Evolutionary conservation across 2,888 invertebrate genomes (phyloP), one percentile per base, ranked within the genome.

Genomic region (Argyresthia albistria): DNA sequence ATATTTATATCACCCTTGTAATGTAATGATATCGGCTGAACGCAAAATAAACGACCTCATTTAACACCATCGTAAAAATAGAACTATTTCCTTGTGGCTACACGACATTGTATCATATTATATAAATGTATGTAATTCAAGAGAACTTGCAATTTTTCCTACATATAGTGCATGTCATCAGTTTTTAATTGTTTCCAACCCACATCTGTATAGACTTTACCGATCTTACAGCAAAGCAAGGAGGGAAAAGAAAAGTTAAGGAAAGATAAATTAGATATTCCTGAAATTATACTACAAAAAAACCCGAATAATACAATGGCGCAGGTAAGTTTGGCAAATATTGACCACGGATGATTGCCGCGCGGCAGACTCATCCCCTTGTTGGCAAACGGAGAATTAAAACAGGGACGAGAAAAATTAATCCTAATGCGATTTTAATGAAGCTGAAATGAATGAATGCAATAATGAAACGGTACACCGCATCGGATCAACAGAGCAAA

Each of bases 371-470:
- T 62, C 67, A 25, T 51, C 51, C 80, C 76, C 80, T 82, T 84
- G 81, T 80, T 70, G 70, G 80, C 79, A 77, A 80, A 80, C 81
- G 76, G 76, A 70, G 78, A 86, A 83, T 86, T 83, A 81, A 86
- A 86, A 82, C 71, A 70, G 80, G 84, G 80, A 83, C 78, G 84
- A 81, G 82, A 86, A 86, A 84, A 84, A 87, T 82, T 87, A 87
- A 87, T 86, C 87, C 86, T 86, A 87, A 87, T 86, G 80, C 86
- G 86, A 86, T 86, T 84, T 87, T 87, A 87, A 87, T 87, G 86
- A 87, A 86, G 79, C 76, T 74, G 72, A 80, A 84, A 81, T 79
- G 79, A 81, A 84, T 74, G 82, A 84, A 82, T 81, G 80, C 74
- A 76, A 70, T 81, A 81, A 84, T 86, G 83, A 83, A 83, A 78